Evolutionary conservation across 2,113 vertebrate genomes (phyloP), one percentile per base, ranked within the genome.

Genomic region (Pundamilia nyererei): DNA sequence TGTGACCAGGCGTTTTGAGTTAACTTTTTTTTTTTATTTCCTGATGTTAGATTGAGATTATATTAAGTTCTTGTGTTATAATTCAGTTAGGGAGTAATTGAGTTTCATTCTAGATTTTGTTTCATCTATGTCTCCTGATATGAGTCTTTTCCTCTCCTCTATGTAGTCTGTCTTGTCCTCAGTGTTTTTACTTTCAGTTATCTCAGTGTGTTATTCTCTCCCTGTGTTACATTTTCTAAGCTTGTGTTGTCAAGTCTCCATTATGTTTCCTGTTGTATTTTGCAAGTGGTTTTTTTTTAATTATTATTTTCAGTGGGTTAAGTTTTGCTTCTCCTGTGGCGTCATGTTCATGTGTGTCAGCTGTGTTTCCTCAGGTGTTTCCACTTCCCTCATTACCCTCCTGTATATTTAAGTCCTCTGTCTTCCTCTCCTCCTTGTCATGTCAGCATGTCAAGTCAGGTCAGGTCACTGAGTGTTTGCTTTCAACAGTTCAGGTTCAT

Each of bases 61-160:
- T 13, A 42, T 42, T 54, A 54, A 24, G 6, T 54, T 54, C n/a
- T 54, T 24, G 53, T 54, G 53, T 54, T 7, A 12, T 7, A 12
- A 54, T 54, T 54, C 0, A 54, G 53, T 54, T 54, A 2, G n/a
- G 53, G 6, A 55, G 21, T 55, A 55, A 55, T 1, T 24, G 53
- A 55, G 21, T 0, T 55, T 7, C 0, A 1, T 55, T 55, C 11
- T 55, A 1, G 53, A 0, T 55, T 55, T 24, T 24, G 53, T 55
- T 55, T 13, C 53, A 55, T 55, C 11, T 55, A 7, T 26, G 21
- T 55, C 21, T 55, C 0, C 11, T 55, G 21, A 55, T 13, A 0
- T 26, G 53, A 5, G 21, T 55, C 53, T 55, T 55, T 55, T 55
- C 53, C 53, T 55, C 11, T 55, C 53, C 11, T 55, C 6, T 26